These are phyloP conservation scores for Orthonevra nobilis DNA, from an alignment of 2,888 invertebrate species.

Conservation along the genomic window DNA sequence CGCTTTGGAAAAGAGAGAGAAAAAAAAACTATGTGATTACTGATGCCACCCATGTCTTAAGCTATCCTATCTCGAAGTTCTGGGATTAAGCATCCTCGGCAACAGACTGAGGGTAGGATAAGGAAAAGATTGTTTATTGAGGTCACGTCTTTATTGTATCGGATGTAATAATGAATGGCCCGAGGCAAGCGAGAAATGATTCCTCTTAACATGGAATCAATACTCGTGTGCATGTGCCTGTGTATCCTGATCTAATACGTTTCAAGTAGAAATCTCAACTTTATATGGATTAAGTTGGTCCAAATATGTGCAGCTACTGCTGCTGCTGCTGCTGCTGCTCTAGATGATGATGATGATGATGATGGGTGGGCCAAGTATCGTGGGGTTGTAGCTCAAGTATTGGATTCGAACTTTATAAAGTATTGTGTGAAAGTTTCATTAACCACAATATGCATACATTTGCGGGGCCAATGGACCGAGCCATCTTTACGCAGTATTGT, in stretches of 20 bases:
- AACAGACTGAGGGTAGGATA: too few relatives aligned
- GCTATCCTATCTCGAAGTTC: too few relatives aligned
- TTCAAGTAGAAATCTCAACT: constrained; percentile 68
- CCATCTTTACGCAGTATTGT: constrained; percentile 9
- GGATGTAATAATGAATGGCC: constrained; percentile 73
- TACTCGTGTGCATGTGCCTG: constrained; percentile 30
- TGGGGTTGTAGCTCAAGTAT: constrained; percentile 43
- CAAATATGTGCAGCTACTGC: constrained; percentile 1
- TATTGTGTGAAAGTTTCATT: constrained; percentile 65
- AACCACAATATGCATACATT: constrained; percentile 55
- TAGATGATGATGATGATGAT: constrained; percentile 15
- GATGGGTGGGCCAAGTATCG: too few relatives aligned
- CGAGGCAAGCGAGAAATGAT: constrained; percentile 64
- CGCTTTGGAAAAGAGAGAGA: too few relatives aligned
- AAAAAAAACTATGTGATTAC: constrained; percentile 25
- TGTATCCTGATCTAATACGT: constrained; percentile 52
- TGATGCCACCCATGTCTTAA: constrained; percentile 41
- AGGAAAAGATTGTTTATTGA: constrained; percentile 72
- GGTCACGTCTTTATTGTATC: constrained; percentile 73
- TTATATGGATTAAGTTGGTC: constrained; percentile 67
- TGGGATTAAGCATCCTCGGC: too few relatives aligned
- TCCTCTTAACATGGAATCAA: constrained; percentile 48
- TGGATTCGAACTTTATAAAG: constrained; percentile 51
- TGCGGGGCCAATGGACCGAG: not conserved
- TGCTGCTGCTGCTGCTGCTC: not conserved